Evolutionary conservation across 2,113 vertebrate species (phyloP).

Genomic region (Ciconia maguari): DNA sequence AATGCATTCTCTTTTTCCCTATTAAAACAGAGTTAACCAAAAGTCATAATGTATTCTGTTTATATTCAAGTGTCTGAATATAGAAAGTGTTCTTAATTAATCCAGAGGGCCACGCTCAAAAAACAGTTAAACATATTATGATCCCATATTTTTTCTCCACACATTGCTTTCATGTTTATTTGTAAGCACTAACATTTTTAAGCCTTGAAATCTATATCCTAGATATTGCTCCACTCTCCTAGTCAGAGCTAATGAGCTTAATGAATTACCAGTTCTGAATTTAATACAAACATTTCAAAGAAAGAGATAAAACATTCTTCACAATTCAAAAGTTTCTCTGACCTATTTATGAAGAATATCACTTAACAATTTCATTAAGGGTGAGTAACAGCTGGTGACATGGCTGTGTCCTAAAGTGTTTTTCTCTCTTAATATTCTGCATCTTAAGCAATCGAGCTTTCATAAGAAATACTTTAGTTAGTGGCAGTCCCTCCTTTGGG

Average conservation of each 20-base stretch:
- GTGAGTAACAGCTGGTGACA: slow-evolving; percentile 77
- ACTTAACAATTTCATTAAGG: slow-evolving; percentile 75
- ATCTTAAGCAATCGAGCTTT: slow-evolving; percentile 75
- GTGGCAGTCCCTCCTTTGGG: slow-evolving; percentile 70
- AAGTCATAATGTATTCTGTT: slow-evolving; percentile 57
- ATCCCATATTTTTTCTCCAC: slow-evolving; percentile 46
- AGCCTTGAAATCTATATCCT: slow-evolving; percentile 61
- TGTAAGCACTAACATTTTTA: slow-evolving; percentile 50
- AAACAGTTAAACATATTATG: slow-evolving; percentile 57
- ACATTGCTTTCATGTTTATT: slow-evolving; percentile 66
- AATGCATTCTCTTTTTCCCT: slow-evolving; percentile 27
- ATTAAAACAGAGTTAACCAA: slow-evolving; percentile 41
- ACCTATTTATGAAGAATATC: slow-evolving; percentile 74
- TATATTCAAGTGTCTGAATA: slow-evolving; percentile 56
- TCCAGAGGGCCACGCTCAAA: slow-evolving; percentile 48
- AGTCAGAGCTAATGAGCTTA: slow-evolving; percentile 63
- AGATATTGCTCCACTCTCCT: slow-evolving; percentile 48
- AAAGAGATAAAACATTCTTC: slow-evolving; percentile 63
- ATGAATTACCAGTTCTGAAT: slow-evolving; percentile 64
- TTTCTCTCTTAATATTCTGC: slow-evolving; percentile 74
- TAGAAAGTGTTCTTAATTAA: slow-evolving; percentile 64
- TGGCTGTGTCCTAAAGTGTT: slow-evolving; percentile 70
- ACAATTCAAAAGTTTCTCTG: slow-evolving; percentile 70
- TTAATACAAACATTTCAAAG: slow-evolving; percentile 65
- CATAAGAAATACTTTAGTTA: slow-evolving; percentile 71